Percentiles rank a stretch among this genome's conserved stretches.
Conservation (phyloP, 2,797 vertebrate species). For the Betta splendens region DNA sequence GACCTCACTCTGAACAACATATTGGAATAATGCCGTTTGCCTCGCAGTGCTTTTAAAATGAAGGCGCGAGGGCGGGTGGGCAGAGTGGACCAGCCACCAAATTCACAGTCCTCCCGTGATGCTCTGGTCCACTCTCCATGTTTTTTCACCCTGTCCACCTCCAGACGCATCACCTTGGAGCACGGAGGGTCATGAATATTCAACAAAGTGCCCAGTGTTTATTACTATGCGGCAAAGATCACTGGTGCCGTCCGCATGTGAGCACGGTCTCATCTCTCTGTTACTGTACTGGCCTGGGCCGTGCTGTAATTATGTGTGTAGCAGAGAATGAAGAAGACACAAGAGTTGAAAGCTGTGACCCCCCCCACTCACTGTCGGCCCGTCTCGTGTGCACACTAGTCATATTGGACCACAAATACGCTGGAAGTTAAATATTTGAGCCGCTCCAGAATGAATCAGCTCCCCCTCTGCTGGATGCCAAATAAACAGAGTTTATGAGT, state of each 20-base stretch:
- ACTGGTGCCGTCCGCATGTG: slow-evolving; percentile 54
- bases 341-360: not conserved
- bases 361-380: slow-evolving; percentile 9
- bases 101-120: slow-evolving; percentile 28
- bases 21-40: slow-evolving; percentile 28
- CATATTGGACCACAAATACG: slow-evolving; percentile 45
- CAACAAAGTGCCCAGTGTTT: slow-evolving; percentile 55
- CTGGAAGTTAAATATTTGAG: slow-evolving; percentile 62
- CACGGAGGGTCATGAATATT: slow-evolving; percentile 67
- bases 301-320: not conserved
- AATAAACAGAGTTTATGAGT: slow-evolving; percentile 67
- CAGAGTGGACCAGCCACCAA: slow-evolving; percentile 11
- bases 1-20: slow-evolving; percentile 33
- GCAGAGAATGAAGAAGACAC: not conserved
- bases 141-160: slow-evolving; percentile 42
- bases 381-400: slow-evolving; percentile 2
- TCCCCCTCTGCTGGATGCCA: slow-evolving; percentile 41
- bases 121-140: slow-evolving; percentile 19
- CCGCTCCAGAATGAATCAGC: slow-evolving; percentile 33
- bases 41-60: slow-evolving; percentile 39
- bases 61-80: slow-evolving; percentile 5
- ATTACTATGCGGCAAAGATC: slow-evolving; percentile 63
- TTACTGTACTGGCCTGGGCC: slow-evolving; percentile 32
- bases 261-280: slow-evolving; percentile 43
- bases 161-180: slow-evolving; percentile 60